Evolutionary conservation across 2,113 vertebrate genomes (phyloP), one percentile per base, ranked within the genome.

Genomic region (Etia nguti): DNA sequence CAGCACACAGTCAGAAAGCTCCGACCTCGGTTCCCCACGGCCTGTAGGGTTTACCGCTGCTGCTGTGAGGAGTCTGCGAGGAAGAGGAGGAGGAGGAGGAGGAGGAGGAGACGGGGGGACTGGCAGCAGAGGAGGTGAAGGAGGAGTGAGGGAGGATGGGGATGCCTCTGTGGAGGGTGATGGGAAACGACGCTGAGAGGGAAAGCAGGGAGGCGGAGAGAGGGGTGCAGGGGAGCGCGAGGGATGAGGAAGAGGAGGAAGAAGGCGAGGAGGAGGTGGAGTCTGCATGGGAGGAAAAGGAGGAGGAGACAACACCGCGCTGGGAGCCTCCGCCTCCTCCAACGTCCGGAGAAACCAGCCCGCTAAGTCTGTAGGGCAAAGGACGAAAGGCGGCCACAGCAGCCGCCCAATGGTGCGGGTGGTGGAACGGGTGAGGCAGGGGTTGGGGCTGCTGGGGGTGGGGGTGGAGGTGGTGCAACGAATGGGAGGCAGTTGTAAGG

Each of bases 11-110:
- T 96, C 94, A 99, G 86, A 98, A 98, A 2, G 97, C 98, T 83
- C 98, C 98, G 12, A 99, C 98, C 96, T 99, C 98, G 6, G 97
- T 98, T 29, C 98, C 98, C 98, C 98, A 99, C 1, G 98, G 98
- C 8, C 98, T 95, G 95, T 98, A 98, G 1, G 97, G 97, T 93
- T 97, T 98, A 50, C 94, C 93, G 82, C 91, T 81, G 79, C 93
- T 94, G 7, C 95, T 96, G 94, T 95, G 97, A 11, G 97, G 96
- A 54, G 88, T 73, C 70, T 96, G 95, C 79, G 97, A 89, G 0
- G 96, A 79, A 29, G 97, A 84, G 31, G 59, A 62, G 0, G 97
- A 9, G 36, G 52, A 94, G 34, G n/a, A n/a, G n/a, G n/a, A 93
- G 31, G 97, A 9, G 36, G 52, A 94, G 34, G 97, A 84, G 0